Evolutionary conservation across 2,888 invertebrate species (phyloP).

Genomic region (Fragum sueziense): DNA sequence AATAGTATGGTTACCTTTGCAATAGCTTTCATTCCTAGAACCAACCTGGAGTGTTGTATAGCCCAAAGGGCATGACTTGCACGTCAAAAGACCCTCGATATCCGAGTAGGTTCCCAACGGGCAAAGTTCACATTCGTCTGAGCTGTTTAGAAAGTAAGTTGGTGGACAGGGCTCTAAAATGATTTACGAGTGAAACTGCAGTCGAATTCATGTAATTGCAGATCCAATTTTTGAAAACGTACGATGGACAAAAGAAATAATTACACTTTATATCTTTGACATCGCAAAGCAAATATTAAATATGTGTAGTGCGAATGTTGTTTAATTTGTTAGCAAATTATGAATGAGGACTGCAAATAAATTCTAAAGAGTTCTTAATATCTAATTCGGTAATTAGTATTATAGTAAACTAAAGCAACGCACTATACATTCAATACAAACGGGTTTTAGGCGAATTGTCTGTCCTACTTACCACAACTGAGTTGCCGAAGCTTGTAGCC

Average conservation of each 20-base stretch:
- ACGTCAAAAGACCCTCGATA: neutral
- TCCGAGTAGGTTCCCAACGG: slow-evolving; percentile 17
- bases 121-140: slow-evolving; percentile 1
- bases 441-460: neutral
- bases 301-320: no score
- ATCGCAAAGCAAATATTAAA: no score
- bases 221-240: no score
- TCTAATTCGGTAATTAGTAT: no score
- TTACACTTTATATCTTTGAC: no score
- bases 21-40: slow-evolving; percentile 2
- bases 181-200: no score
- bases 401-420: no score
- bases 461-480: slow-evolving; percentile 37
- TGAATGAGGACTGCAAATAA: no score
- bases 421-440: neutral
- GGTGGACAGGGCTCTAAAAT: slow-evolving; percentile 30
- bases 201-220: no score
- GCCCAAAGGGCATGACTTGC: slow-evolving; percentile 13
- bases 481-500: slow-evolving; percentile 20
- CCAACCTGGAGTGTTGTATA: slow-evolving; percentile 6
- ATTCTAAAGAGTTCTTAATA: no score
- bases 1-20: neutral
- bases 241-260: no score
- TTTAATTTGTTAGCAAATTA: no score
- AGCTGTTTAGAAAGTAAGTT: slow-evolving; percentile 12